These are phyloP conservation scores for Drosophila barbarae DNA, from an alignment of 2,888 invertebrate species.

Conservation along the genomic window DNA sequence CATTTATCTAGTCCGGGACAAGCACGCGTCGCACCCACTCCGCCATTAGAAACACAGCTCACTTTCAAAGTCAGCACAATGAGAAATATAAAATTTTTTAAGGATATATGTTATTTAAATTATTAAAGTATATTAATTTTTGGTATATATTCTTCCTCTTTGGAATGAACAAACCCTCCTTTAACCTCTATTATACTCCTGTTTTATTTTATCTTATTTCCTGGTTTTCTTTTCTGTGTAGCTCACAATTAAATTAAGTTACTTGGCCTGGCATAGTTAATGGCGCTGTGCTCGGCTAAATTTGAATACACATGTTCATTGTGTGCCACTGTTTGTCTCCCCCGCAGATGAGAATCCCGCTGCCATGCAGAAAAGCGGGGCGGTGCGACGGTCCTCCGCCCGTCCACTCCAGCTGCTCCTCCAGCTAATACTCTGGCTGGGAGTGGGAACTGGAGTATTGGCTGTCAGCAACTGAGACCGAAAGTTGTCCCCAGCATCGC, in stretches of 20 bases:
- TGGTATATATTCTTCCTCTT: neutral
- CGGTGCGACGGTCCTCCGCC: conserved; percentile 26
- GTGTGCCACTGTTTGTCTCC: conserved; percentile 31
- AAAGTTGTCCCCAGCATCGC: conserved; percentile 12
- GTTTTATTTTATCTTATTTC: neutral
- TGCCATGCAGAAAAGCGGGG: conserved; percentile 91
- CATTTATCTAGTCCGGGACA: conserved; percentile 53
- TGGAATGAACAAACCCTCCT: neutral
- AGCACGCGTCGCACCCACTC: neutral
- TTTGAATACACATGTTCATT: conserved; percentile 47
- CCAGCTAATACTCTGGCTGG: conserved; percentile 32
- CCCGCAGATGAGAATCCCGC: conserved; percentile 90
- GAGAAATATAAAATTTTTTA: neutral
- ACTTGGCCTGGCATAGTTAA: conserved; percentile 31
- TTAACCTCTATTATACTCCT: neutral
- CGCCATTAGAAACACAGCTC: neutral
- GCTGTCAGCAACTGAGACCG: conserved; percentile 33
- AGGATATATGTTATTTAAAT: neutral
- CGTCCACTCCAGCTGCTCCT: conserved; percentile 37
- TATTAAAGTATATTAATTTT: no score
- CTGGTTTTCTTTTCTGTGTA: neutral
- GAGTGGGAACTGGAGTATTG: conserved; percentile 23
- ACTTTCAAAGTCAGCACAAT: conserved; percentile 10
- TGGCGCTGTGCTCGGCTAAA: conserved; percentile 27
- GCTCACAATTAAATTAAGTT: conserved; percentile 60